These are phyloP conservation scores for Amblyraja radiata DNA, from an alignment of 2,797 vertebrate species.

Conservation along the genomic window DNA sequence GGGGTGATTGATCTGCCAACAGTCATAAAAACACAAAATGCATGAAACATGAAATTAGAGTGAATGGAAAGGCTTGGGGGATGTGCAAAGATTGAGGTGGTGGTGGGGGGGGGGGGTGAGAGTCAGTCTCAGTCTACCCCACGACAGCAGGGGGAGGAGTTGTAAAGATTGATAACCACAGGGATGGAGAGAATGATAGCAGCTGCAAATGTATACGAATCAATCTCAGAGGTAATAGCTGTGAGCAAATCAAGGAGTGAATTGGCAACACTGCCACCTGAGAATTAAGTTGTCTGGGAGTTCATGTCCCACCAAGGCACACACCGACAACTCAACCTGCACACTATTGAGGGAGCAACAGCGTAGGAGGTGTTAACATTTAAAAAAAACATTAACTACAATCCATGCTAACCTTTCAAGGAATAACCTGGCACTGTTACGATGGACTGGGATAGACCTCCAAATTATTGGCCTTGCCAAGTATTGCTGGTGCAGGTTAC, in stretches of 20 bases:
- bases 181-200: no score
- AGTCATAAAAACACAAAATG: no score
- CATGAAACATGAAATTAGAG: no score
- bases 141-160: no score
- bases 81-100: no score
- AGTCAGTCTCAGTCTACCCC: no score
- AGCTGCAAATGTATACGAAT: no score
- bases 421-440: neutral
- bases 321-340: neutral
- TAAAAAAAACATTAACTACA: neutral
- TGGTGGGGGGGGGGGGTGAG: no score
- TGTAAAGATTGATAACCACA: no score
- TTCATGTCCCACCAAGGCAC: neutral
- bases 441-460: neutral
- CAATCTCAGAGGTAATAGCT: neutral
- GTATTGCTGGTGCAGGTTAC: neutral
- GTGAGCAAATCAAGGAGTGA: neutral
- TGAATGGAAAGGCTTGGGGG: no score
- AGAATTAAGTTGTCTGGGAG: neutral
- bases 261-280: neutral
- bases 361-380: neutral
- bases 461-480: neutral
- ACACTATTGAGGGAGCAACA: neutral
- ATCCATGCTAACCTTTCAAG: neutral
- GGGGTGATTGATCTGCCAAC: no score